Evolutionary conservation across 2,113 vertebrate genomes (phyloP).

Genomic region (Riparia riparia): DNA sequence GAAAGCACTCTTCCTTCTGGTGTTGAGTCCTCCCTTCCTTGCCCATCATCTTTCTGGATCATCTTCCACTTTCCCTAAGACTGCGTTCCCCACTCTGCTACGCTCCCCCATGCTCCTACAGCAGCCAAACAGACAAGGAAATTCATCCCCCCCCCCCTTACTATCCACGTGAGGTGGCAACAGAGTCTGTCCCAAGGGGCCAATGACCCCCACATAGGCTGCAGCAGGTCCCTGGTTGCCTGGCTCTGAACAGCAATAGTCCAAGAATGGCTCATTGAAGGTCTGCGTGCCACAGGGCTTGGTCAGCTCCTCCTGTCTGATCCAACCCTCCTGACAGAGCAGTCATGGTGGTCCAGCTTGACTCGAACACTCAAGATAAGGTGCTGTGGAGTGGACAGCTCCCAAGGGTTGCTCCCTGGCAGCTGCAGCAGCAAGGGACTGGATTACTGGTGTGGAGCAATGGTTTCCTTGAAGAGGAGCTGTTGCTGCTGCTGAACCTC

Average conservation of each 20-base stretch:
- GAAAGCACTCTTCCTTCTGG: background rate
- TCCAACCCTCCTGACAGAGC: background rate
- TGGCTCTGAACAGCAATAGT: fast-evolving
- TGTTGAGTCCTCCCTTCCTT: background rate
- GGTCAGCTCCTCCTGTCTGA: background rate
- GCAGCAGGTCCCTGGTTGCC: background rate
- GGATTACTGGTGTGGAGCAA: background rate
- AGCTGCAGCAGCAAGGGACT: fast-evolving
- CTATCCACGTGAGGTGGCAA: background rate
- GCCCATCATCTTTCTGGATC: background rate
- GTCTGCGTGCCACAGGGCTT: background rate
- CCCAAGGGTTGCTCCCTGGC: fast-evolving
- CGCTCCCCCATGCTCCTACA: fast-evolving
- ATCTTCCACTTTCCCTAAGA: background rate
- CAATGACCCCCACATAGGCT: fast-evolving
- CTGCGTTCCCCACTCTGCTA: fast-evolving
- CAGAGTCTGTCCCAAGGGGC: background rate
- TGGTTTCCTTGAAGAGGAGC: background rate
- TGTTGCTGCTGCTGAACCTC: background rate
- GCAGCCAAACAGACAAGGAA: background rate
- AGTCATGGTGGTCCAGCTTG: background rate
- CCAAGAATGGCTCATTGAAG: fast-evolving
- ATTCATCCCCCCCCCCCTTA: too few relatives aligned
- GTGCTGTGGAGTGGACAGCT: background rate
- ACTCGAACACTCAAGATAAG: background rate